Percentiles rank a stretch among this genome's conserved stretches.
Conservation (phyloP, 92 coral and sea anemone genomes). For the Porites lobata region DNA sequence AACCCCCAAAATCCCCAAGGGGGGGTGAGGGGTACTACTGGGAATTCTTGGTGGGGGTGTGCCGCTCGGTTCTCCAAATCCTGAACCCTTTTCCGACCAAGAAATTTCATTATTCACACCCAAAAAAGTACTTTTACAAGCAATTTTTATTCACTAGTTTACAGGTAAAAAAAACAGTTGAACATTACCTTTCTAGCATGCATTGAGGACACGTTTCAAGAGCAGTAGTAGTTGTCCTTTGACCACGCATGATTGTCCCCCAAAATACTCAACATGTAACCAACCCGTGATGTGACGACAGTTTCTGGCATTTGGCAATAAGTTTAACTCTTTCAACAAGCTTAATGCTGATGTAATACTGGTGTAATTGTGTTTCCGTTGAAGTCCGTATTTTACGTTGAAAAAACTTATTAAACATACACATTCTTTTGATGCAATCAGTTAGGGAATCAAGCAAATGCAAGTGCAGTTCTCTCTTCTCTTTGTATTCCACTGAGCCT, state of each 20-base stretch:
- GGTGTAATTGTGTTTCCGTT: not conserved
- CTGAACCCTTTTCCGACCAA: too few relatives aligned
- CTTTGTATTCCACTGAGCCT: not conserved
- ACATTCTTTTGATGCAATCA: not conserved
- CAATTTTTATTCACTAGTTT: not conserved
- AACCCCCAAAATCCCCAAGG: too few relatives aligned
- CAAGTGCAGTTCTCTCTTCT: not conserved
- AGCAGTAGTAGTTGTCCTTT: not conserved
- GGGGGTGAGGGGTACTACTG: too few relatives aligned
- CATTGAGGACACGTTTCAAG: not conserved
- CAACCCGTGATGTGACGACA: not conserved
- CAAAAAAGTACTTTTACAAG: not conserved
- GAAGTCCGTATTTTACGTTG: not conserved
- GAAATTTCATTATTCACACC: not conserved
- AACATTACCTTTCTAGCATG: not conserved
- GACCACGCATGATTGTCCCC: not conserved
- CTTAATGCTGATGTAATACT: too few relatives aligned
- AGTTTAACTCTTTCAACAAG: too few relatives aligned
- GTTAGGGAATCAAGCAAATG: not conserved
- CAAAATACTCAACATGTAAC: not conserved
- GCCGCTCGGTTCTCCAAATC: too few relatives aligned
- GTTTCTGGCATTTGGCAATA: not conserved
- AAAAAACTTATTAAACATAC: too few relatives aligned
- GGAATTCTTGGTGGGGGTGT: too few relatives aligned
- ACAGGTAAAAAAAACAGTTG: too few relatives aligned